A percentile compares a stretch with the other conserved stretches of the same genome.
phyloP scores from a whole-genome alignment of 2,113 vertebrate genomes.

The Labrus mixtus region DNA sequence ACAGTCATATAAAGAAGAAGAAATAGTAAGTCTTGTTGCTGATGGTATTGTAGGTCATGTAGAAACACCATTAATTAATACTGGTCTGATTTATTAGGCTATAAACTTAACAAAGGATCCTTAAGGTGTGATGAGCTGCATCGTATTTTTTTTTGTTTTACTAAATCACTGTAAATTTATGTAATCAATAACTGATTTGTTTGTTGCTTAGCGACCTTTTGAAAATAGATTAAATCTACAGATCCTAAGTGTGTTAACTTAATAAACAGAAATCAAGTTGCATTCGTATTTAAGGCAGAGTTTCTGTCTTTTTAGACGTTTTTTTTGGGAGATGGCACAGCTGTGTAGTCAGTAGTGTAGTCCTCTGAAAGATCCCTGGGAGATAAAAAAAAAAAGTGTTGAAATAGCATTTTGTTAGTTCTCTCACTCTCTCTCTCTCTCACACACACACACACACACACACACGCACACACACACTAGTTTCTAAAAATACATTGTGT shows the following conservation, averaged over 20 bases:
- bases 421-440: not conserved
- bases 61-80: no score
- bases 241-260: not conserved
- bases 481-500: slow-evolving; percentile 3
- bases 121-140: no score
- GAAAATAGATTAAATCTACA: not conserved
- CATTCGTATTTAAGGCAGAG: not conserved
- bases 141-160: no score
- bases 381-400: slow-evolving; percentile 4
- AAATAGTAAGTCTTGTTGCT: no score
- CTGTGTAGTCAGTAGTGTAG: not conserved
- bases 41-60: no score
- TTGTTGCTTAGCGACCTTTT: not conserved
- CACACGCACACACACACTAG: not conserved
- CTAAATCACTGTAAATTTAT: no score
- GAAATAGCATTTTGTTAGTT: slow-evolving; percentile 3
- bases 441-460: no score
- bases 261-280: not conserved
- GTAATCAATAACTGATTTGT: no score
- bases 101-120: no score
- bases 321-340: not conserved
- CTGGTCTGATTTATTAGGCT: no score
- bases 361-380: not conserved
- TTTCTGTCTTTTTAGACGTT: not conserved
- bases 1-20: no score